phyloP scores from a whole-genome alignment of 2,888 invertebrate genomes.

The Rhagophthalmus giganteus region DNA sequence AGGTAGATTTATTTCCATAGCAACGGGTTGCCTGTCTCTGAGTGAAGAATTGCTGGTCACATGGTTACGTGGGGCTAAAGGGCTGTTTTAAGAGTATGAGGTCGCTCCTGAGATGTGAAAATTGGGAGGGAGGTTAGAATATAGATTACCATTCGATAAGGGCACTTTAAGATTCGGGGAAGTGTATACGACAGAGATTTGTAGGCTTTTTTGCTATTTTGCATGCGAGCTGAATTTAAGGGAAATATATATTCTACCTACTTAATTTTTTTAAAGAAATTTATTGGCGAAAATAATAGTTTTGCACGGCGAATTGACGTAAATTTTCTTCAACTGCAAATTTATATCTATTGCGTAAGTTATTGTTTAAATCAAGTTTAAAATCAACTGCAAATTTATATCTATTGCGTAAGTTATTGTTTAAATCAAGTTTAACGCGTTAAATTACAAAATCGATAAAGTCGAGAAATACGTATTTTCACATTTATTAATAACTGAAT shows the following conservation, averaged over 20 bases:
- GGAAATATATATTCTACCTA: conserved; percentile 28
- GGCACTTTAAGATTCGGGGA: conserved; percentile 47
- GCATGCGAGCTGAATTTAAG: conserved; percentile 35
- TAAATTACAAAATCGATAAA: neutral
- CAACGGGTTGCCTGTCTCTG: conserved; percentile 55
- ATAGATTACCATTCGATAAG: conserved; percentile 47
- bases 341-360: neutral
- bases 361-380: neutral
- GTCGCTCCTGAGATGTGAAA: conserved; percentile 32
- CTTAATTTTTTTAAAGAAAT: conserved; percentile 22
- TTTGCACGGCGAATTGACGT: no score
- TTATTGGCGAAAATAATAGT: neutral
- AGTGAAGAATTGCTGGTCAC: conserved; percentile 55
- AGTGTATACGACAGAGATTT: conserved; percentile 45
- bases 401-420: neutral
- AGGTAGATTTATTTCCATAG: conserved; percentile 57
- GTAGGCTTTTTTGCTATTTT: conserved; percentile 38
- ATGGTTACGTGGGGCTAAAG: conserved; percentile 44
- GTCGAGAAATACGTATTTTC: no score
- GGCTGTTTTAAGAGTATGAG: conserved; percentile 29
- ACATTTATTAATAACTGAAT: no score
- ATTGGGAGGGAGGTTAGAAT: conserved; percentile 38
- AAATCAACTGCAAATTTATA: neutral
- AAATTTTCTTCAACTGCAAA: no score
- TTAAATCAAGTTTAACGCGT: neutral